Base-by-base conservation (phyloP, 2,888 invertebrate species). In the Dilophus febrilis region DNA sequence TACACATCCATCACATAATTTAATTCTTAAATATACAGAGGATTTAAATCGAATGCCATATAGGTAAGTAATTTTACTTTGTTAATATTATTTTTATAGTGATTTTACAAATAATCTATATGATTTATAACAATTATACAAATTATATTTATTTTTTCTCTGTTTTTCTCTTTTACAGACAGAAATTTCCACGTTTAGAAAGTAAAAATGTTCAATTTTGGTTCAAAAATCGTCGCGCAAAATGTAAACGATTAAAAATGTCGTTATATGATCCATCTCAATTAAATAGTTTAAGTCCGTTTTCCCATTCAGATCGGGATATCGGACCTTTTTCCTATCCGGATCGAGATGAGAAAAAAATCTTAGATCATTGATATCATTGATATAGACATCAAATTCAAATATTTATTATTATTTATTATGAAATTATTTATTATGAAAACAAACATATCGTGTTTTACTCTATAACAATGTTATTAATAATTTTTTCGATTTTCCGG, bases 171-270 rank as follows among this genome's bases (percentile, higher is more conserved):
- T 3, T 33, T 49, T 51, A n/a, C 48, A 68, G 97, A 55, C 94
- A 94, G 65, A 95, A 97, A 64, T 98, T 97, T 62, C 98, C 97
- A 2, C 79, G 90, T n/a, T 70, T 98, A 46, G 97, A 97, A 61
- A 91, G 95, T 33, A 97, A 97, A 67, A 98, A 98, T 59, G 95
- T 98, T 48, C 97, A 98, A 64, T 92, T 98, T 61, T 98, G 98
- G 98, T 98, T 95, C 66, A 95, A 95, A 64, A 98, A 98, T 59
- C 80, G 97, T 33, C 73, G 98, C 42, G 98, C 98, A 50, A 98
- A 98, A 65, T 92, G 92, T 64, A 98, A 98, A 67, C 73, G 97
- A 44, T 70, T 95, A 55, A 87, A 90, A 64, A 86, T 87, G 84
- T 83, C 86, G 0, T 63, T 86, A 33, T 86, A 84, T 55, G 86